phyloP scores from a whole-genome alignment of 2,797 vertebrate genomes.

The Valencia hispanica region DNA sequence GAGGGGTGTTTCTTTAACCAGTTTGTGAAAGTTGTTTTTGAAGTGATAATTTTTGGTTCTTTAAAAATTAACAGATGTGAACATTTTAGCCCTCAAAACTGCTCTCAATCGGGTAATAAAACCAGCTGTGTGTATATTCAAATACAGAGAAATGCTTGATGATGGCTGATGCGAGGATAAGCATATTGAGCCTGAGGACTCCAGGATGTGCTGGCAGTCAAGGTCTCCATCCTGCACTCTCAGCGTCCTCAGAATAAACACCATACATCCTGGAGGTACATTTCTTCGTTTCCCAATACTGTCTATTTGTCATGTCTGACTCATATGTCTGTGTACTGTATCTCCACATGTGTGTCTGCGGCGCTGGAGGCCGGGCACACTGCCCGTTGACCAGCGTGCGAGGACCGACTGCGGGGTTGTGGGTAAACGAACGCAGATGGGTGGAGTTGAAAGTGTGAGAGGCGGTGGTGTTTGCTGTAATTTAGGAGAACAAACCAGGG shows the following conservation, averaged over 20 bases:
- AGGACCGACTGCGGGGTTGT: slow-evolving; percentile 41
- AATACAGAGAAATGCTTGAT: not conserved
- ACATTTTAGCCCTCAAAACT: not conserved
- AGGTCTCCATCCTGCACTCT: not conserved
- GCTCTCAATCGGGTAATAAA: not conserved
- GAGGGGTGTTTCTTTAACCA: not conserved
- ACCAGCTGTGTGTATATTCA: not conserved
- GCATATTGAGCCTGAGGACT: slow-evolving; percentile 14
- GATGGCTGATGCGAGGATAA: not conserved
- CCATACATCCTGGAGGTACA: slow-evolving; percentile 40
- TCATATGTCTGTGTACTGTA: slow-evolving; percentile 48
- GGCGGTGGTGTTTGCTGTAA: slow-evolving; percentile 71
- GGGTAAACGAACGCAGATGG: slow-evolving; percentile 58
- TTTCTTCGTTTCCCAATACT: slow-evolving; percentile 16
- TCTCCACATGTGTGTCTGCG: slow-evolving; percentile 40
- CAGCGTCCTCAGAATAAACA: slow-evolving; percentile 16
- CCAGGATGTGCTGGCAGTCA: slow-evolving; percentile 12
- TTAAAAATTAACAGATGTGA: not conserved
- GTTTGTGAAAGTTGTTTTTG: not conserved
- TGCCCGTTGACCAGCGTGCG: slow-evolving; percentile 23
- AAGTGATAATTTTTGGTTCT: not conserved
- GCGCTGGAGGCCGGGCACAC: slow-evolving; percentile 40
- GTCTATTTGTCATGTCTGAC: slow-evolving; percentile 53
- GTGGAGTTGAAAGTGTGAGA: slow-evolving; percentile 27
- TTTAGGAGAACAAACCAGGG: slow-evolving; percentile 70